phyloP scores from a whole-genome alignment of 2,888 invertebrate genomes.

The Ischnus inquisitorius region DNA sequence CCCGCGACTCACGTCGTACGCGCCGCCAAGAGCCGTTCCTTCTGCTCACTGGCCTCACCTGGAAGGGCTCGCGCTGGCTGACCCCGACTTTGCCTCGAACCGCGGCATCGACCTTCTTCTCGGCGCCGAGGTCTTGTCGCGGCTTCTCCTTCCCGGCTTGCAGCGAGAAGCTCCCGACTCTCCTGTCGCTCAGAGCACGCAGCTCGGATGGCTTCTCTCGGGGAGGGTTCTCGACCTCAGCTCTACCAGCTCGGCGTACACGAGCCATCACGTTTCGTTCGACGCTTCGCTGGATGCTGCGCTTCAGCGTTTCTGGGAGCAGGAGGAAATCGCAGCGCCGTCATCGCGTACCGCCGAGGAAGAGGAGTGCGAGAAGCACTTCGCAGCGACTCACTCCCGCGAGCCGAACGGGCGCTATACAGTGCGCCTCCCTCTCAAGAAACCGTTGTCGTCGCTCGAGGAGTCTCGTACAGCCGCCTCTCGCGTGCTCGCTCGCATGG shows the following conservation, averaged over 20 bases:
- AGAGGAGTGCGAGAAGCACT: conserved; percentile 70
- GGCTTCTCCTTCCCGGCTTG: background rate
- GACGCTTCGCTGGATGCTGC: background rate
- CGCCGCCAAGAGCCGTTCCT: too few species aligned
- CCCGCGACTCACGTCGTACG: background rate
- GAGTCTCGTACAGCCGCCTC: background rate
- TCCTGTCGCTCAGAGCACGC: background rate
- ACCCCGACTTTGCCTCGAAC: background rate
- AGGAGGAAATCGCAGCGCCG: conserved; percentile 34
- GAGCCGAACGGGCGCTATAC: conserved; percentile 71
- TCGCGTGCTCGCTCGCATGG: background rate
- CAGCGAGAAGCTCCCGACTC: background rate
- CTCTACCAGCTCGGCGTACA: background rate
- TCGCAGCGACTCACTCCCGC: conserved; percentile 65
- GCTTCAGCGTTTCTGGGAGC: conserved; percentile 48
- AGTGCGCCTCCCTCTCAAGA: conserved; percentile 70
- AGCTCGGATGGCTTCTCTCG: conserved; percentile 13
- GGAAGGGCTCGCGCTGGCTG: background rate
- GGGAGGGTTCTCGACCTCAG: too few species aligned
- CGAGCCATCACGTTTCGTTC: background rate
- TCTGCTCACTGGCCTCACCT: background rate
- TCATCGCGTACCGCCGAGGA: conserved; percentile 66
- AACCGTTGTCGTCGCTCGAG: background rate
- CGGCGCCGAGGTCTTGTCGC: background rate
- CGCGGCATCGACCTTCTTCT: background rate